A percentile compares a stretch with the other conserved stretches of the same genome.
phyloP scores from a whole-genome alignment of 2,888 invertebrate genomes.

The Prenolepis imparis region DNA sequence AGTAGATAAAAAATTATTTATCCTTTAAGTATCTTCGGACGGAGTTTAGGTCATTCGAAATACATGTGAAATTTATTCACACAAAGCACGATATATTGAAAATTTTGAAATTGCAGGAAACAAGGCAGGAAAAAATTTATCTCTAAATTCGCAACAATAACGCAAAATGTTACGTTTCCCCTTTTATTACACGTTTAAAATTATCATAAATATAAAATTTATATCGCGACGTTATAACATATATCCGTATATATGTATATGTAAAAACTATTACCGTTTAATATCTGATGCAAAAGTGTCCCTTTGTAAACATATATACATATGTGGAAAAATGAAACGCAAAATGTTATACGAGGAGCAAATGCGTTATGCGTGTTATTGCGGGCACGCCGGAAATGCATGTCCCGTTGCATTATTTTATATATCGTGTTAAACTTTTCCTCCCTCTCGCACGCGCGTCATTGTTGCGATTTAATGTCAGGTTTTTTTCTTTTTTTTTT shows the following conservation, averaged over 20 bases:
- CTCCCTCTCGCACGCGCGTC: conserved; percentile 37
- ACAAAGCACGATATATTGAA: not conserved
- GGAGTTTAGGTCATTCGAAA: not conserved
- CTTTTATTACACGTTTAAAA: not conserved
- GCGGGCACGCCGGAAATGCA: conserved; percentile 10
- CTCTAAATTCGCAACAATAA: not conserved
- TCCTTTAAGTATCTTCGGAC: not conserved
- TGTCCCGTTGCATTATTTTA: conserved; percentile 46
- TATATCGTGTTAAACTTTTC: conserved; percentile 43
- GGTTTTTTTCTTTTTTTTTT: conserved; percentile 48
- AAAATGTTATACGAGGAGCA: not conserved
- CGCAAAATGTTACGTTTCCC: conserved; percentile 8
- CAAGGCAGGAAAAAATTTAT: not conserved
- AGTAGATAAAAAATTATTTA: not conserved
- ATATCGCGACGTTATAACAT: not conserved
- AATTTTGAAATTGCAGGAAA: not conserved
- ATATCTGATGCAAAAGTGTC: not conserved
- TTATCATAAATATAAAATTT: conserved; percentile 11
- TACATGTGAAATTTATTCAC: not conserved
- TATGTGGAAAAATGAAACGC: not conserved
- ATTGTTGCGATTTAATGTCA: conserved; percentile 51
- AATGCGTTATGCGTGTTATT: conserved; percentile 16
- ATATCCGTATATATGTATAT: too few species aligned
- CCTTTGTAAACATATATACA: not conserved
- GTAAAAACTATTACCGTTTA: conserved; percentile 39